These are phyloP conservation scores for Lanius collurio DNA, from an alignment of 2,113 vertebrate species.

Conservation along the genomic window DNA sequence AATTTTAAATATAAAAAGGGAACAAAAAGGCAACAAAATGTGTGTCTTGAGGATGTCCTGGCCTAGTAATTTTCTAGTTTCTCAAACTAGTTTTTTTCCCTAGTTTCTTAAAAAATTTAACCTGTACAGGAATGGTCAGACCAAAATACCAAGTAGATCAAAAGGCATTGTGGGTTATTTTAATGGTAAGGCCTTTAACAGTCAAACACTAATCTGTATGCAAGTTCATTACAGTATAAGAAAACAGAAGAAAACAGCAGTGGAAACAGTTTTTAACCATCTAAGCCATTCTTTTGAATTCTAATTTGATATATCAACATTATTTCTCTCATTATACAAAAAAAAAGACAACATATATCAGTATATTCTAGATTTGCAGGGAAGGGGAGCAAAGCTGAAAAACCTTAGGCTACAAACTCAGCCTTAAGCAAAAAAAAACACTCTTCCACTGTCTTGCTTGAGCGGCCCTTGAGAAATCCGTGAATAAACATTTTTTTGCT, in stretches of 20 bases:
- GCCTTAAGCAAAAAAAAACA: neutral
- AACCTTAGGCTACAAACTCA: neutral
- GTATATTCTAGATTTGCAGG: neutral
- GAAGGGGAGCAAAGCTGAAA: neutral
- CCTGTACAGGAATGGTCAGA: neutral
- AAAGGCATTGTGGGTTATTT: neutral
- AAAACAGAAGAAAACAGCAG: neutral
- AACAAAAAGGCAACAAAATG: neutral
- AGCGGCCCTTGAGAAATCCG: neutral
- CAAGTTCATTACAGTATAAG: neutral
- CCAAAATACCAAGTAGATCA: neutral
- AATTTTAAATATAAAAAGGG: neutral
- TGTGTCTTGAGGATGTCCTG: neutral
- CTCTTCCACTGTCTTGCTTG: neutral
- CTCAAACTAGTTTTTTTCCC: neutral
- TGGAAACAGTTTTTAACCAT: neutral
- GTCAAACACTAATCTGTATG: neutral
- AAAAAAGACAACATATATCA: neutral
- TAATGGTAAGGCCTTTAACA: neutral
- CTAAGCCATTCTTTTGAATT: neutral
- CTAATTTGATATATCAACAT: neutral
- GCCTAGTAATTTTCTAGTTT: neutral
- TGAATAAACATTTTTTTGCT: constrained; percentile 10
- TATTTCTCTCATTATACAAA: neutral
- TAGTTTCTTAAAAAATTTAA: neutral